phyloP scores from a whole-genome alignment of 2,888 invertebrate genomes.

The Matsumyia berberina region DNA sequence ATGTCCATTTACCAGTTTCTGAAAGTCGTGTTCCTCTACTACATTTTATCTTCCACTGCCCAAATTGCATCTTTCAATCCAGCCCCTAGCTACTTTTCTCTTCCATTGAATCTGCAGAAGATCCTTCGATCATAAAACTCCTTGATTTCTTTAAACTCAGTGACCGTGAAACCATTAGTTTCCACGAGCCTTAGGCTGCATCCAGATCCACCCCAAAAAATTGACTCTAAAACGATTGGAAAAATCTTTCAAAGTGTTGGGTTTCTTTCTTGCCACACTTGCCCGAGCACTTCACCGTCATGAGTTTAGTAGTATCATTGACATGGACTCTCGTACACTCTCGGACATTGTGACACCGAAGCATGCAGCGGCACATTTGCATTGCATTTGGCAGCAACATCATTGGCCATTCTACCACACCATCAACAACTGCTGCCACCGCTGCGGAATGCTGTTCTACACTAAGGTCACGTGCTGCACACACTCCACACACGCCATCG shows the following conservation, averaged over 20 bases:
- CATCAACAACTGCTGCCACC: constrained; percentile 46
- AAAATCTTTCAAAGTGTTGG: constrained; percentile 41
- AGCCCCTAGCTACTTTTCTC: too few species aligned
- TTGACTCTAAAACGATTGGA: background rate
- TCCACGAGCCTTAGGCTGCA: too few species aligned
- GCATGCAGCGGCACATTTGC: constrained; percentile 59
- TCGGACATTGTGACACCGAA: constrained; percentile 57
- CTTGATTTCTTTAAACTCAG: too few species aligned
- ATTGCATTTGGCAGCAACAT: constrained; percentile 70
- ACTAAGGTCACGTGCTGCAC: constrained; percentile 17
- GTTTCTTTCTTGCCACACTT: constrained; percentile 54
- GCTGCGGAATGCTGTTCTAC: constrained; percentile 23
- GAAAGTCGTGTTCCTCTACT: too few species aligned
- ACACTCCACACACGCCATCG: background rate
- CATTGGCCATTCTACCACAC: constrained; percentile 68
- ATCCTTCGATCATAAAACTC: too few species aligned
- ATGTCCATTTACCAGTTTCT: too few species aligned
- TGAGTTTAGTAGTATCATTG: constrained; percentile 29
- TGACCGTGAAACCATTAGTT: background rate
- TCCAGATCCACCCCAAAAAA: too few species aligned
- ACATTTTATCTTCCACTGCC: too few species aligned
- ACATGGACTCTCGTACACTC: constrained; percentile 47
- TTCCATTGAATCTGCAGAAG: too few species aligned
- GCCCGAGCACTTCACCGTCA: background rate
- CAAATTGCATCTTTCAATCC: too few species aligned